A percentile compares a stretch with the other conserved stretches of the same genome.
phyloP scores from a whole-genome alignment of 2,888 invertebrate species.

The Ceriagrion tenellum region DNA sequence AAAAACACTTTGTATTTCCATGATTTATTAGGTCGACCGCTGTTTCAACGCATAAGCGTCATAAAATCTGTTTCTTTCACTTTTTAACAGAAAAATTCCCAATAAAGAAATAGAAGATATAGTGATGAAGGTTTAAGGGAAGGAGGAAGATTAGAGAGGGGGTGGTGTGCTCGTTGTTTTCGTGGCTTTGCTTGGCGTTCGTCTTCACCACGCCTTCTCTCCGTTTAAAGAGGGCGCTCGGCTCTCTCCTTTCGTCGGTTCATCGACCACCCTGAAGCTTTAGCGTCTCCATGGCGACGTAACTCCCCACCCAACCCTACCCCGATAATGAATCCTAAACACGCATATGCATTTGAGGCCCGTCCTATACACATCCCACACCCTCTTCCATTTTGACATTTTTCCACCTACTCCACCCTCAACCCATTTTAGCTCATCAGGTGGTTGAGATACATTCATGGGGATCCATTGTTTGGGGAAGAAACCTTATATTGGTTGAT shows the following conservation, averaged over 20 bases:
- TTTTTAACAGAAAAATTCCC: too few relatives aligned
- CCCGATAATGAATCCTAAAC: background rate
- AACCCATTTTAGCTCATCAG: background rate
- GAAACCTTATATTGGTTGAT: too few relatives aligned
- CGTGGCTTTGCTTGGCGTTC: background rate
- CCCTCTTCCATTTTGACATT: background rate
- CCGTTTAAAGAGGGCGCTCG: background rate
- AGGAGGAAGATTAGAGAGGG: too few relatives aligned
- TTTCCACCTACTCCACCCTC: background rate
- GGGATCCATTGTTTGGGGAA: background rate
- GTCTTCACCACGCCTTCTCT: background rate
- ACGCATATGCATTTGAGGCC: background rate
- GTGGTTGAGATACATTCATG: background rate
- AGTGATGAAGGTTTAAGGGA: too few relatives aligned
- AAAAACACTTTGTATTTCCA: too few relatives aligned
- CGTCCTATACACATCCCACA: too few relatives aligned
- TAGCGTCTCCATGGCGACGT: background rate
- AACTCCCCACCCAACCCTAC: too few relatives aligned
- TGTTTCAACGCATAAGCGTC: too few relatives aligned
- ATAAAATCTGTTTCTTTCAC: too few relatives aligned
- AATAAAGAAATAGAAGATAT: too few relatives aligned
- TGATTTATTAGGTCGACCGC: too few relatives aligned
- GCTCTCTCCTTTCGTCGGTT: background rate
- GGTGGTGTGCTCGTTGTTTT: background rate
- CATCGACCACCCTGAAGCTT: background rate